Percentiles rank a stretch among this genome's conserved stretches.
phyloP scores from a whole-genome alignment of 2,113 vertebrate genomes.

The Egretta garzetta region DNA sequence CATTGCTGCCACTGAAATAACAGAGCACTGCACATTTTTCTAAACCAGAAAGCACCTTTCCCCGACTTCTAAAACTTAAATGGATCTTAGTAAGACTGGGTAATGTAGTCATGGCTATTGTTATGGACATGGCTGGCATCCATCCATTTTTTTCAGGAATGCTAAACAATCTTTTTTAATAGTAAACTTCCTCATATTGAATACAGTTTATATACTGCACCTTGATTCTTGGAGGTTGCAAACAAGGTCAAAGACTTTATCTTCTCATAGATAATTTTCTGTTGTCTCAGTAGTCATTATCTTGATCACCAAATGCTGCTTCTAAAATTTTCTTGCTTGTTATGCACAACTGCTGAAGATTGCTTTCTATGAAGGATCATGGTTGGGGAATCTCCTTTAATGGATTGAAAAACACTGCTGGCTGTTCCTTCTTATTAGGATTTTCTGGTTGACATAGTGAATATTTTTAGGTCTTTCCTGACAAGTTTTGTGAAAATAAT shows the following conservation, averaged over 20 bases:
- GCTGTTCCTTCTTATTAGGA: neutral
- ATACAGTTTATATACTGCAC: neutral
- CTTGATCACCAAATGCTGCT: neutral
- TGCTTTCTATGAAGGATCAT: accelerated
- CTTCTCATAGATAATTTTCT: neutral
- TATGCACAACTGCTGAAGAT: neutral
- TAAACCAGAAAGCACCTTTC: neutral
- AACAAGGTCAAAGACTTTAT: neutral
- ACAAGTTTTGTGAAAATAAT: neutral
- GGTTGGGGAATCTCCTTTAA: neutral
- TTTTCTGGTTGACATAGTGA: neutral
- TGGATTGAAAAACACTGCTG: neutral
- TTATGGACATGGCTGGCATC: neutral
- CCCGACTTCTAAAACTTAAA: neutral
- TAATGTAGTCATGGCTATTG: neutral
- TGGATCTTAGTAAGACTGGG: neutral
- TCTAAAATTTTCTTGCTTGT: accelerated
- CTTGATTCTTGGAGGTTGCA: neutral
- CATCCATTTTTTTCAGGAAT: neutral
- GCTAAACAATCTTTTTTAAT: neutral
- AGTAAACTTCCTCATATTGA: neutral
- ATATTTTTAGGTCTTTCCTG: neutral
- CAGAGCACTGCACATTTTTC: neutral
- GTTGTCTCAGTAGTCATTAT: neutral
- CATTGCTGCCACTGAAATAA: neutral